Base-by-base conservation (phyloP, 53 echinoderm and acorn worm species). In the Actinopyga echinites region DNA sequence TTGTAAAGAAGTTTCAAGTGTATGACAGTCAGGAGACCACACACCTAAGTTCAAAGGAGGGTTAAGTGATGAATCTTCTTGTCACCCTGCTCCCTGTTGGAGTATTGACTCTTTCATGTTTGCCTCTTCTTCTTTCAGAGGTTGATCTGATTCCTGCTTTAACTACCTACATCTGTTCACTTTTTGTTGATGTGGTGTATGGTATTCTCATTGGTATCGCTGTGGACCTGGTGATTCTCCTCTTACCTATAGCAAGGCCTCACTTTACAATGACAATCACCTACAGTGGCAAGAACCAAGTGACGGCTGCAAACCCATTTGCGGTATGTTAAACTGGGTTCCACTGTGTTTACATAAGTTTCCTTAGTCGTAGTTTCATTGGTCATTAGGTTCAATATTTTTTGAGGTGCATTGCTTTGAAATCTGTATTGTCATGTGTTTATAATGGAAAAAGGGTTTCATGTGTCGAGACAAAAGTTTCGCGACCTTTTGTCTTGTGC, bases 181-280 rank as follows among this genome's bases (percentile, higher is more conserved):
- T 93, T 3, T 35, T 85, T 30, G 40, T 88, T 24, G 89, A 91
- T 29, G 88, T 93, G 10, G 93, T 88, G 73, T 91, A 85, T 40
- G 93, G 93, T 28, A 91, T 87, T 28, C 49, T 93, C 24, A 93
- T 91, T 42, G 93, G 93, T 21, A 88, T 93, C 30, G 88, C 85
- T 24, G 90, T 93, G 33, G 93, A 93, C 29, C 83, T 93, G 2
- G 68, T 90, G 8, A 86, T 93, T 35, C 65, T 93, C 34, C 74
- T 86, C 13, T 74, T 85, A 10, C 88, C 88, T 3, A 57, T 82
- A 1, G 91, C 93, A 10, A 80, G 84, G 23, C 89, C 89, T 35
- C 81, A 62, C 81, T 62, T 80, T 32, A 23, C 81, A 5, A 59
- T 80, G 60, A 80, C 40, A 4, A 80, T 80, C n/a, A 28, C 81